Evolutionary conservation across 2,888 invertebrate species (phyloP), one percentile per base, ranked within the genome.

Genomic region (Gasteruption jaculator): DNA sequence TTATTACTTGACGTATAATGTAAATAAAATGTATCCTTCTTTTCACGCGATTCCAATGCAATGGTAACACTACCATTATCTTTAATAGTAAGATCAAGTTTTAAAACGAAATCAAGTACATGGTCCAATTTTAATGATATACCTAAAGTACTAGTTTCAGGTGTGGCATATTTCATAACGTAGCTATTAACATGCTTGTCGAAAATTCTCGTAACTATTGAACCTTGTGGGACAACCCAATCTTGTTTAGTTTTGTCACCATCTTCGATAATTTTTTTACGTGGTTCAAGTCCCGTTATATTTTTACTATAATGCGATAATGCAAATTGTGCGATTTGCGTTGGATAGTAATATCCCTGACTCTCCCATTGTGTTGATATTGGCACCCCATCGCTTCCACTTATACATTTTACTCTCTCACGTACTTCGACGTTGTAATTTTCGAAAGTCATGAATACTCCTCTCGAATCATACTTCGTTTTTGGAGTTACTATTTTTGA

Each of bases 311-410:
- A 99, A 73, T 99, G 99, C 7, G 95, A 91, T 41, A 99, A 73
- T 0, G 93, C 99, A 70, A 92, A 99, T 71, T 99, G 99, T 5
- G 97, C 95, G 52, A 99, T 95, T 74, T 99, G 97, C 1, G 95
- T 97, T 0, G 97, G 95, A 73, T 99, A 99, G 71, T 86, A 93
- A 71, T 97, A 96, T 0, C 97, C 97, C 48, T 83, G 82, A 22
- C 87, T 85, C 58, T 93, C 91, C 99, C 99, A 99, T 66, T 95
- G 95, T 0, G 88, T 91, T n/a, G 92, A 92, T 38, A 95, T 85
- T 0, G 95, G 95, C 11, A 95, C 93, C 60, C 95, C 95, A 63
- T 93, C 91, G 10, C 81, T 81, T 0, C 89, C 96, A 71, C 91
- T 93, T 56, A 99, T 86, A 71, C 95, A 96, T 71, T 95, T 93